These are phyloP conservation scores for Periparus ater DNA, from an alignment of 2,797 vertebrate genomes.

Conservation along the genomic window DNA sequence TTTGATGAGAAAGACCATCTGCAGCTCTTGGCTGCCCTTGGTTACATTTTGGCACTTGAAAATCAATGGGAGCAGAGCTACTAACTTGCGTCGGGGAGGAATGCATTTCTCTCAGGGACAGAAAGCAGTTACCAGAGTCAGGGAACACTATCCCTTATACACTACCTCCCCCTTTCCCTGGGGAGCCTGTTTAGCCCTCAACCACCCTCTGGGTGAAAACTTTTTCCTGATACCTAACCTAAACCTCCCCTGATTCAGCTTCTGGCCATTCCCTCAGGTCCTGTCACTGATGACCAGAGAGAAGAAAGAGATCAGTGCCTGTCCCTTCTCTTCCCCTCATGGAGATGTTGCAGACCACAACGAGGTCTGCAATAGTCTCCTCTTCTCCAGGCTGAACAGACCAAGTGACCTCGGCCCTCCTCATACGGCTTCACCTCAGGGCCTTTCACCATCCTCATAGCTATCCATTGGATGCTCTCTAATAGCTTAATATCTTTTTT, in stretches of 20 bases:
- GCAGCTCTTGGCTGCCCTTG: not conserved
- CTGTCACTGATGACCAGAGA: not conserved
- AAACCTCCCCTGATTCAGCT: not conserved
- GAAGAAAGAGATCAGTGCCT: not conserved
- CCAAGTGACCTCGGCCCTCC: not conserved
- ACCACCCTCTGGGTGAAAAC: not conserved
- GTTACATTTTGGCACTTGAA: not conserved
- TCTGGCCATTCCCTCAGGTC: not conserved
- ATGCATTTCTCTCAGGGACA: not conserved
- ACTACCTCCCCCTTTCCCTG: not conserved
- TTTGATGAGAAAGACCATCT: not conserved
- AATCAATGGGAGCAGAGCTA: not conserved
- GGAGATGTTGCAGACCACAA: not conserved
- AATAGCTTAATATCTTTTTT: not conserved
- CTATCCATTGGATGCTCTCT: not conserved
- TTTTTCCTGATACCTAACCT: not conserved
- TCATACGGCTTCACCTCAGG: accelerated
- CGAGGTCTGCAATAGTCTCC: not conserved
- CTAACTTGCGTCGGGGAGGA: not conserved
- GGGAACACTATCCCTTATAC: not conserved
- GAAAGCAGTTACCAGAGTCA: not conserved
- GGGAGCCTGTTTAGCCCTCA: not conserved
- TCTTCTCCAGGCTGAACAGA: not conserved
- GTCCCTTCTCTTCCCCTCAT: not conserved
- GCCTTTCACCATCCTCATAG: not conserved